Evolutionary conservation across 2,113 vertebrate species (phyloP), one percentile per base, ranked within the genome.

Genomic region (Bubalus kerabau): DNA sequence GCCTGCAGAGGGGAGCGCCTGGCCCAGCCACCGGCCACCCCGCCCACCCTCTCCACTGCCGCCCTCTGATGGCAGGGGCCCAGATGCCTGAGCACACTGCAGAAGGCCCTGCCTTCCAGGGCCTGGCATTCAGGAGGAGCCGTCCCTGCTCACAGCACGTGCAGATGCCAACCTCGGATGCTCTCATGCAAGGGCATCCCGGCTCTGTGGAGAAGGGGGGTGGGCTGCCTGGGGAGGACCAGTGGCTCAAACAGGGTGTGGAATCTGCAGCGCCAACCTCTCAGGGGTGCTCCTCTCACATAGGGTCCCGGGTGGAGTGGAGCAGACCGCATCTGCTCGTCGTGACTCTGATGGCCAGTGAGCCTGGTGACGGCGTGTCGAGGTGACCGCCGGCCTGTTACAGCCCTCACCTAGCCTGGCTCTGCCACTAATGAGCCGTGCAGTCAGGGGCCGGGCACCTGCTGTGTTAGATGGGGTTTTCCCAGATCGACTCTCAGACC

Each of bases 291-390:
- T 15, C 5, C 10, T 48, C 2, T 6, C 4, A 9, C 17, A 13
- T 32, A 4, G 43, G 60, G 60, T 5, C 36, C 9, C 4, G 0
- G 21, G 52, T 5, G 6, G 64, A 2, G 59, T 4, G 23, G 23
- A 30, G 91, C 24, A 1, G 9, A 71, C 30, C 26, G 13, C 0
- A 1, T 54, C 8, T 3, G 48, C 83, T 16, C 5, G 4, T 16
- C 12, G 28, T 48, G 30, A 6, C 24, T 76, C 12, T 4, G 21
- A 1, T 3, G 28, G 90, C 48, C 36, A 8, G 32, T 1, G 3
- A 2, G 17, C 30, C 0, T 2, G 30, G 36, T 0, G 16, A 32
- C 0, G 0, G 8, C 2, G 0, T 0, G 1, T 48, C 23, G 6
- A 9, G 21, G 36, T 21, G 36, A 40, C 76, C 2, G 1, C 2